Evolutionary conservation across 2,888 invertebrate species (phyloP).

Genomic region (Cepaea hortensis): DNA sequence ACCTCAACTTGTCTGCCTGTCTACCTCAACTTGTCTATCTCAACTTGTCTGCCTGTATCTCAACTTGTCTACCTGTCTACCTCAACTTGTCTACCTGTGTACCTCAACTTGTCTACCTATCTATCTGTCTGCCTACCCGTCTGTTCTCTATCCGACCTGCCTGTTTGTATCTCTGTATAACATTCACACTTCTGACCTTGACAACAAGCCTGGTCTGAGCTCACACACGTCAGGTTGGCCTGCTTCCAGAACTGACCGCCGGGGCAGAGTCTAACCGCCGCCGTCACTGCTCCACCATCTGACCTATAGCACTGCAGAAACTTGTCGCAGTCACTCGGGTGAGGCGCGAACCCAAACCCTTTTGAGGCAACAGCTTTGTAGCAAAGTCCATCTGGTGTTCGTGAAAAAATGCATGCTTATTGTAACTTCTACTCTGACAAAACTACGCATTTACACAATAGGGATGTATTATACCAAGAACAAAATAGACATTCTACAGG

Average conservation of each 20-base stretch:
- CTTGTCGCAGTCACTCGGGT: slow-evolving; percentile 55
- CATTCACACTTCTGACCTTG: not conserved
- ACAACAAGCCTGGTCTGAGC: slow-evolving; percentile 34
- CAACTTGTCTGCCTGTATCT: not conserved
- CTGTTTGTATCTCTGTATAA: not conserved
- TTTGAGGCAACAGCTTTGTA: slow-evolving; percentile 13
- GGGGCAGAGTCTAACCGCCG: slow-evolving; percentile 53
- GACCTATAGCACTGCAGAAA: slow-evolving; percentile 54
- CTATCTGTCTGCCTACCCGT: not conserved
- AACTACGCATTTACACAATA: too few relatives aligned
- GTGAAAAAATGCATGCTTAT: not conserved
- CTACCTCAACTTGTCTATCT: not conserved
- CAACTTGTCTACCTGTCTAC: too few relatives aligned
- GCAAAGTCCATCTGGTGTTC: slow-evolving; percentile 18
- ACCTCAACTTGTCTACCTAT: too few relatives aligned
- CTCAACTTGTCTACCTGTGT: too few relatives aligned
- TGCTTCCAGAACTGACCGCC: slow-evolving; percentile 56
- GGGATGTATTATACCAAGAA: too few relatives aligned
- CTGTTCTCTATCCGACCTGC: not conserved
- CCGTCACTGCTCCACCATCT: slow-evolving; percentile 19
- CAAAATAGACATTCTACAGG: too few relatives aligned
- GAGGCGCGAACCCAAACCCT: slow-evolving; percentile 53
- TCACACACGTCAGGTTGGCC: slow-evolving; percentile 47
- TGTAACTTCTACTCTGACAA: too few relatives aligned
- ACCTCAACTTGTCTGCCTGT: not conserved